Base-by-base conservation (phyloP, 2,888 invertebrate genomes). In the Metellina segmentata region DNA sequence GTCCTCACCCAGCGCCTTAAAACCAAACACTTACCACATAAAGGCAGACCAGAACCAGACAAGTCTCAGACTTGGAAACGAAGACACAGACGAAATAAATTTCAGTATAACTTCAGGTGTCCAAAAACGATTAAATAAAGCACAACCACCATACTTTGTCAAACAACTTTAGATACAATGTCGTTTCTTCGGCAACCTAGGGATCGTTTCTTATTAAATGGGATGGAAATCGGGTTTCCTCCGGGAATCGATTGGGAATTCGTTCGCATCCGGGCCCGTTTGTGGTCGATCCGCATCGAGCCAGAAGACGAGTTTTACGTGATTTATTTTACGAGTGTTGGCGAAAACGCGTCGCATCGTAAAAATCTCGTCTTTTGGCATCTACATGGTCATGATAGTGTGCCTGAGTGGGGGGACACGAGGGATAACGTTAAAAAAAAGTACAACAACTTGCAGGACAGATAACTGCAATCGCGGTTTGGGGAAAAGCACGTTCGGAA, bases 241-340 rank as follows among this genome's bases (percentile, higher is more conserved):
- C 19, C 13, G 52, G 20, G 52, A 77, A 77, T 48, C 48, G 48
- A 20, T 19, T 72, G 19, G 20, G 51, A 52, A 78, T 51, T 6
- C 52, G 49, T 52, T 7, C 13, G 52, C 8, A 78, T 11, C 19
- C 20, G 34, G n/a, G 52, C 11, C 48, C 69, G 19, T 79, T 53
- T 11, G 78, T 52, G 16, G 69, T 20, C 79, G 79, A 34, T 20
- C 74, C 74, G 19, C 16, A 34, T 20, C 20, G 11, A 11, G 19
- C 74, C 74, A 48, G 20, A 69, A 69, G 34, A 48, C 69, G 69
- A 52, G 82, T 19, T 72, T 52, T 51, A 74, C 52, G 83, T 83
- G 83, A 83, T 83, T 83, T 83, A 74, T 52, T 82, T 83, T 83
- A 83, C 83, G 83, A 83, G 74, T 71, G 72, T 7, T 52, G 83